Evolutionary conservation across 2,113 vertebrate genomes (phyloP).

Genomic region (Pseudopipra pipra): DNA sequence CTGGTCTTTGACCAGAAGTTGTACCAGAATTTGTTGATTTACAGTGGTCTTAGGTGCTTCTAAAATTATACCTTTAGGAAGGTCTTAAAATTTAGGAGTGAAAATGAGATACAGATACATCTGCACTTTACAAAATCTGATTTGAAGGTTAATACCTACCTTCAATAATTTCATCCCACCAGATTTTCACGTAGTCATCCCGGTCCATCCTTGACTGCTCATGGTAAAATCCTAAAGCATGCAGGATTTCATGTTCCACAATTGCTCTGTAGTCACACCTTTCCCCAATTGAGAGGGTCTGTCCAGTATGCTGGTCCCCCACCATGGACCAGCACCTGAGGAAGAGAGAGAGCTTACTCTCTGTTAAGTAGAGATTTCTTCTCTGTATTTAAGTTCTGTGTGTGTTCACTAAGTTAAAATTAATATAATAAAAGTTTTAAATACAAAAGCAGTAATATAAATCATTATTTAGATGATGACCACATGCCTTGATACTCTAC

Average conservation of each 20-base stretch:
- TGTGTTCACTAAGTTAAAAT: background rate
- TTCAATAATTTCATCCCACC: conserved; percentile 82
- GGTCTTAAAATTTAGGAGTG: background rate
- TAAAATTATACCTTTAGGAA: background rate
- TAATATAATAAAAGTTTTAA: background rate
- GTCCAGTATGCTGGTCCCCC: conserved; percentile 81
- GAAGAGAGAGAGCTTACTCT: background rate
- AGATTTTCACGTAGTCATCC: conserved; percentile 90
- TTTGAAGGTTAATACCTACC: conserved; percentile 68
- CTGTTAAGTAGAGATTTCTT: background rate
- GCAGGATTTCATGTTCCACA: conserved; percentile 88
- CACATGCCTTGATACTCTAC: background rate
- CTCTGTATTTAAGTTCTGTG: background rate
- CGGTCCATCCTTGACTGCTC: conserved; percentile 89
- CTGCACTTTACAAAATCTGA: background rate
- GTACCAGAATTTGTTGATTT: background rate
- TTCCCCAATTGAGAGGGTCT: conserved; percentile 83
- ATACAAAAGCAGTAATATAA: background rate
- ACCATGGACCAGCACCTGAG: conserved; percentile 90
- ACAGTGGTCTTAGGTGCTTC: background rate
- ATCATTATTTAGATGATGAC: background rate
- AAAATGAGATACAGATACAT: background rate
- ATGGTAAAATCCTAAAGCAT: conserved; percentile 90
- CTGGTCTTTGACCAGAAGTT: background rate
- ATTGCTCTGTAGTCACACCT: conserved; percentile 88